Conservation (phyloP, 2,797 vertebrate species). For the Chromobotia macracanthus region DNA sequence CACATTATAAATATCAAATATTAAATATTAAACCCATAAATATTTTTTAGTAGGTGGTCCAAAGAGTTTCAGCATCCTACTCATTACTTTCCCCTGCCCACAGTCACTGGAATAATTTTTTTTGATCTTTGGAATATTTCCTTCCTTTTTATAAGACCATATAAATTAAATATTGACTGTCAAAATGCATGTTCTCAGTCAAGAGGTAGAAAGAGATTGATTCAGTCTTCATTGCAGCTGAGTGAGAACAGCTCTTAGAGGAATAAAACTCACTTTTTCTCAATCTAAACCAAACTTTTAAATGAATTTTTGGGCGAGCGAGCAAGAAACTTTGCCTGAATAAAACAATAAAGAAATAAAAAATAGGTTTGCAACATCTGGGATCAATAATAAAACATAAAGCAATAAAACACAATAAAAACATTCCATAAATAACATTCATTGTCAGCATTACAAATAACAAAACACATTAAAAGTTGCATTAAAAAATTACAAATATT, state of each 20-base stretch:
- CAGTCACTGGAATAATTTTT: constrained; percentile 24
- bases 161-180: constrained; percentile 48
- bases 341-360: not conserved
- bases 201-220: constrained; percentile 11
- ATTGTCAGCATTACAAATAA: not conserved
- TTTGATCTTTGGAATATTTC: constrained; percentile 17
- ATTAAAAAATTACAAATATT: too few species aligned
- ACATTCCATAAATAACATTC: not conserved
- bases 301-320: not conserved
- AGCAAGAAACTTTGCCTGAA: not conserved
- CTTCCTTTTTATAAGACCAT: constrained; percentile 3
- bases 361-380: not conserved
- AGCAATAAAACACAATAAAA: too few species aligned
- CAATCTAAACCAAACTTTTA: constrained; percentile 13
- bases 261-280: constrained; percentile 6
- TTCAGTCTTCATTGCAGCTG: constrained; percentile 24
- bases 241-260: not conserved
- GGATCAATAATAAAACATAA: not conserved
- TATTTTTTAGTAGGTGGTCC: not conserved
- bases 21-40: not conserved
- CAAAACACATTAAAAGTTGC: not conserved
- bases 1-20: too few species aligned
- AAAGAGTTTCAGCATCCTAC: not conserved
- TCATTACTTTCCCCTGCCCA: not conserved
- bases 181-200: constrained; percentile 35